These are phyloP conservation scores for Pogona vitticeps DNA, from an alignment of 2,113 vertebrate species.

Conservation along the genomic window DNA sequence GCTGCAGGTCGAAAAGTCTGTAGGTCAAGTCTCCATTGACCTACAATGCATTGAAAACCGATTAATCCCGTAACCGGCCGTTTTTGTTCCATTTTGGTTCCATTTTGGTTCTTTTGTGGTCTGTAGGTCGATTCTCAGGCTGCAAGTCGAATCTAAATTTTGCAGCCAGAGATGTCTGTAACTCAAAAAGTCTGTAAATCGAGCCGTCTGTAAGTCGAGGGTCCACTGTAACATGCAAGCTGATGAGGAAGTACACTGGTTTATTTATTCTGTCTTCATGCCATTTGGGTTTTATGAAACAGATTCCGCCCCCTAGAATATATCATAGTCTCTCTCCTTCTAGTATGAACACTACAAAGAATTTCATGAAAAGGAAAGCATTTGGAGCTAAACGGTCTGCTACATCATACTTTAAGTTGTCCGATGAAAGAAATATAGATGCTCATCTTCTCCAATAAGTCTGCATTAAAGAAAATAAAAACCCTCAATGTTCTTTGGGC, in stretches of 20 bases:
- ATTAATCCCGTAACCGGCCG: too few relatives aligned
- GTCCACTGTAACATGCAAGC: neutral
- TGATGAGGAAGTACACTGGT: neutral
- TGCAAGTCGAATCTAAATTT: too few relatives aligned
- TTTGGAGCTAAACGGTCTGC: constrained; percentile 27
- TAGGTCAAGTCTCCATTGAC: too few relatives aligned
- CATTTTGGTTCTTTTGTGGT: too few relatives aligned
- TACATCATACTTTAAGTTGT: constrained; percentile 1
- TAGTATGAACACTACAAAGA: neutral
- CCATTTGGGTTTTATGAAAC: neutral
- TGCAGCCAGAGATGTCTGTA: too few relatives aligned
- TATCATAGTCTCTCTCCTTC: neutral
- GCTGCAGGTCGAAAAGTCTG: too few relatives aligned
- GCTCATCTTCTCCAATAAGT: constrained; percentile 18
- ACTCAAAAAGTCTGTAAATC: too few relatives aligned
- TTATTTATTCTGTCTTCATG: neutral
- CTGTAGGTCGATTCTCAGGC: too few relatives aligned
- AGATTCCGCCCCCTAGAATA: neutral
- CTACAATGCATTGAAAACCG: too few relatives aligned
- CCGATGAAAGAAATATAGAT: constrained; percentile 19
- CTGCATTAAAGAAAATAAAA: constrained; percentile 6
- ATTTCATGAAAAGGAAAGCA: neutral
- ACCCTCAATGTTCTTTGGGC: constrained; percentile 17
- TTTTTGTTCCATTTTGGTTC: too few relatives aligned
- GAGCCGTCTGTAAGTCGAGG: too few relatives aligned